A percentile compares a stretch with the other conserved stretches of the same genome.
Evolutionary conservation across 2,797 vertebrate species (phyloP).

Genomic region (Enteromius unitaeniatus): DNA sequence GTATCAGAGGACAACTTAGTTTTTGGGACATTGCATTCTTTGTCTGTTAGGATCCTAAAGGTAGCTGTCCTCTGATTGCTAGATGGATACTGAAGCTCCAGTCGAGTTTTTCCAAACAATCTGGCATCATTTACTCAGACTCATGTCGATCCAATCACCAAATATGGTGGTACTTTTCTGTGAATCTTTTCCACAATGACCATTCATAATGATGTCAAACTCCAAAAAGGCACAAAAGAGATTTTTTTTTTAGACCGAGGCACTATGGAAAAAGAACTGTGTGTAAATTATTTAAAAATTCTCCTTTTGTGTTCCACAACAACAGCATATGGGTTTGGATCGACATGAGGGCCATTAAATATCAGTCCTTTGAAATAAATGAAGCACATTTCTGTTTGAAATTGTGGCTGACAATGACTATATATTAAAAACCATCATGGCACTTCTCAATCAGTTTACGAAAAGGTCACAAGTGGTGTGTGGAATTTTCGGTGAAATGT

Average conservation of each 20-base stretch:
- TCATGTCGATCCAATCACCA: not conserved
- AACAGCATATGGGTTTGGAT: not conserved
- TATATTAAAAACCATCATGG: constrained; percentile 23
- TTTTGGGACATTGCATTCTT: not conserved
- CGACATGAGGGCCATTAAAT: not conserved
- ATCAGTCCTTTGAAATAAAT: not conserved
- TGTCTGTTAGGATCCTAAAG: not conserved
- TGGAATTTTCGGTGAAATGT: constrained; percentile 38
- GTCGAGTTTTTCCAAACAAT: too few species aligned
- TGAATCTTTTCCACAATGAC: not conserved
- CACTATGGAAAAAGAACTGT: not conserved
- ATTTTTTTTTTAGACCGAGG: not conserved
- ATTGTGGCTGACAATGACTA: not conserved
- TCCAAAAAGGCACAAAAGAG: not conserved
- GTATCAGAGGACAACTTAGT: not conserved
- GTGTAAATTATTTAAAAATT: not conserved
- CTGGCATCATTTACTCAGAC: not conserved
- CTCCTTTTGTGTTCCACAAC: not conserved
- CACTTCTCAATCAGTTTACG: not conserved
- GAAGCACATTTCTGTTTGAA: not conserved
- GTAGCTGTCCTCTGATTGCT: not conserved
- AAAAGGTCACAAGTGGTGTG: constrained; percentile 30
- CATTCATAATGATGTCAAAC: not conserved
- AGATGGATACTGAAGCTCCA: not conserved
- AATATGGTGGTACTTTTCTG: not conserved